A percentile compares a stretch with the other conserved stretches of the same genome.
Evolutionary conservation across 1,140 invertebrate genomes (phyloP).

Genomic region (Drosophila tani): DNA sequence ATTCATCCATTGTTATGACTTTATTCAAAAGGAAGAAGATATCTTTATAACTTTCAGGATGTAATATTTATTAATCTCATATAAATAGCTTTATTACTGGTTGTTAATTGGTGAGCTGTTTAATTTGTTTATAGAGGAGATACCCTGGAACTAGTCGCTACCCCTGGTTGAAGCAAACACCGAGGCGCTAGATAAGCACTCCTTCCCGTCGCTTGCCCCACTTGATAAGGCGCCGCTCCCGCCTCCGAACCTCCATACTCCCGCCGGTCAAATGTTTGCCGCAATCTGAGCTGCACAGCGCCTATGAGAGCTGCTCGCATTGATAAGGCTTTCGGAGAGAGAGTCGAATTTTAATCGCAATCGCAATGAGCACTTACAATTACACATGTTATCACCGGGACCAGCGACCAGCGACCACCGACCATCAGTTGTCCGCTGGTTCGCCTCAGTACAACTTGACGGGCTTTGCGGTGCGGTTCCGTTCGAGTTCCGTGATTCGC

Average conservation of each 20-base stretch:
- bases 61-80: background rate
- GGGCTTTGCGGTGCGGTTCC: slow-evolving; percentile 57
- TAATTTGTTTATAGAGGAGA: background rate
- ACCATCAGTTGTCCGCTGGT: slow-evolving; percentile 14
- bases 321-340: slow-evolving; percentile 74
- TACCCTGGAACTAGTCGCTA: slow-evolving; percentile 10
- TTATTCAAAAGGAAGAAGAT: too few relatives aligned
- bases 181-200: slow-evolving; percentile 49
- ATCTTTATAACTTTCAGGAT: background rate
- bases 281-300: slow-evolving; percentile 45
- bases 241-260: slow-evolving; percentile 1
- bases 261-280: slow-evolving; percentile 59
- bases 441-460: slow-evolving; percentile 64
- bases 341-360: slow-evolving; percentile 76
- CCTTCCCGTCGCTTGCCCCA: slow-evolving; percentile 54
- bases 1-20: background rate
- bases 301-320: slow-evolving; percentile 38
- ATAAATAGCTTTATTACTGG: background rate
- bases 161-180: slow-evolving; percentile 40
- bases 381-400: slow-evolving; percentile 75
- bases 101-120: background rate
- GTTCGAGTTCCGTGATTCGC: slow-evolving; percentile 15
- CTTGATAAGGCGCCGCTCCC: slow-evolving; percentile 55
- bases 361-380: slow-evolving; percentile 79
- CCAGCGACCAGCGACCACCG: slow-evolving; percentile 11